Conservation (phyloP, 2,888 invertebrate genomes). For the Zaprionus lineosus region DNA sequence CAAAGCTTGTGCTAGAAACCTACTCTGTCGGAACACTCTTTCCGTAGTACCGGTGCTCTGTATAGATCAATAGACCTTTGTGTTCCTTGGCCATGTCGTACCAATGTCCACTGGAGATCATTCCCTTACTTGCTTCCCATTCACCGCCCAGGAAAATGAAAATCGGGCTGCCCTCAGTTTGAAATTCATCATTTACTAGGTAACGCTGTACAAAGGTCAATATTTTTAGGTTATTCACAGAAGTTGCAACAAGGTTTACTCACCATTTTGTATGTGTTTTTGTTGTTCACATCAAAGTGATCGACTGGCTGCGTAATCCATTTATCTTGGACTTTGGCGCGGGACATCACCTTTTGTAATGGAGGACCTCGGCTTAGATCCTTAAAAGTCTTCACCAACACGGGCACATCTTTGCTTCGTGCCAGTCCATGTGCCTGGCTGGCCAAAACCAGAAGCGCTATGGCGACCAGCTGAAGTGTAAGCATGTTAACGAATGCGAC, state of each 20-base stretch:
- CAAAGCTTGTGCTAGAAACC: constrained; percentile 58
- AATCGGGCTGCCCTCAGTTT: constrained; percentile 84
- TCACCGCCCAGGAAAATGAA: constrained; percentile 88
- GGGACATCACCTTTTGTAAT: constrained; percentile 12
- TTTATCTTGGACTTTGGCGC: constrained; percentile 50
- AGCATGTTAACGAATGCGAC: constrained; percentile 64
- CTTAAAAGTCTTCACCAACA: constrained; percentile 53
- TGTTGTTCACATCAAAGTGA: constrained; percentile 85
- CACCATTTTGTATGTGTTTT: constrained; percentile 84
- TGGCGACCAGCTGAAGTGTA: constrained; percentile 40
- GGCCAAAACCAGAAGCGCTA: constrained; percentile 35
- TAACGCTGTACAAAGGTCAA: constrained; percentile 82
- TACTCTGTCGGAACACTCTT: constrained; percentile 87
- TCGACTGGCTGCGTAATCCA: constrained; percentile 86
- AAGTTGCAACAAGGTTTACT: no score
- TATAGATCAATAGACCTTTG: constrained; percentile 87
- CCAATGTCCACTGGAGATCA: constrained; percentile 86
- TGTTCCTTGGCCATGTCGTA: constrained; percentile 85
- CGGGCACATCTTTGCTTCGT: constrained; percentile 44
- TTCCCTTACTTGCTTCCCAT: constrained; percentile 86
- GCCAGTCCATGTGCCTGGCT: constrained; percentile 27
- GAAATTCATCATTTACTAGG: constrained; percentile 83
- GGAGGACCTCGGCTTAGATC: constrained; percentile 82
- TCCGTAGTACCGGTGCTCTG: constrained; percentile 93
- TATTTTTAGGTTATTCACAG: no score